Evolutionary conservation across 2,797 vertebrate species (phyloP).

Genomic region (Helarctos malayanus): DNA sequence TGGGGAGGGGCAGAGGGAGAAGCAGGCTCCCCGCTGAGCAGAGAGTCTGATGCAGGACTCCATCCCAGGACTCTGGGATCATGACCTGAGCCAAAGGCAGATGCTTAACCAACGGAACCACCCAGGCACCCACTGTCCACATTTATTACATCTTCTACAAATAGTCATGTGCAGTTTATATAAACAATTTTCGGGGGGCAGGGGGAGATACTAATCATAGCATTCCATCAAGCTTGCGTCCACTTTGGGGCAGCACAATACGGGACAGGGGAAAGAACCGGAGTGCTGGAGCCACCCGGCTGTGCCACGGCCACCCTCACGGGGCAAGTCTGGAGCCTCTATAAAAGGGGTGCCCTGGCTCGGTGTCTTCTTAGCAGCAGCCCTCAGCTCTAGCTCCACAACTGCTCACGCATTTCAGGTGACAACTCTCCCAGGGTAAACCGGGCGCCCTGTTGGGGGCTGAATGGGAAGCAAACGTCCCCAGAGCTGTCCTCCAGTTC

Average conservation of each 20-base stretch:
- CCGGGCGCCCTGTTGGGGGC: neutral
- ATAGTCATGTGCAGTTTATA: neutral
- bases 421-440: neutral
- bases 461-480: neutral
- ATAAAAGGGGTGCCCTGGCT: neutral
- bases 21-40: too few relatives aligned
- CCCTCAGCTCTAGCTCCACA: neutral
- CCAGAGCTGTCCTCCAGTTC: neutral
- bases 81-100: too few relatives aligned
- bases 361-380: neutral
- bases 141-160: neutral
- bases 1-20: neutral
- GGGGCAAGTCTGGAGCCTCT: rapidly evolving
- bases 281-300: too few relatives aligned
- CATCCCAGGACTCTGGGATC: too few relatives aligned
- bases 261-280: neutral
- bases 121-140: too few relatives aligned
- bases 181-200: neutral
- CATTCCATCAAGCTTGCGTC: neutral
- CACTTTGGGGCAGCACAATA: rapidly evolving
- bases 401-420: neutral
- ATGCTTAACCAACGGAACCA: too few relatives aligned
- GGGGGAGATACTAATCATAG: neutral
- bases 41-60: too few relatives aligned
- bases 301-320: neutral